A percentile compares a stretch with the other conserved stretches of the same genome.
Evolutionary conservation across 1,140 invertebrate genomes (phyloP).

Genomic region (Pseudomyrmex gracilis): DNA sequence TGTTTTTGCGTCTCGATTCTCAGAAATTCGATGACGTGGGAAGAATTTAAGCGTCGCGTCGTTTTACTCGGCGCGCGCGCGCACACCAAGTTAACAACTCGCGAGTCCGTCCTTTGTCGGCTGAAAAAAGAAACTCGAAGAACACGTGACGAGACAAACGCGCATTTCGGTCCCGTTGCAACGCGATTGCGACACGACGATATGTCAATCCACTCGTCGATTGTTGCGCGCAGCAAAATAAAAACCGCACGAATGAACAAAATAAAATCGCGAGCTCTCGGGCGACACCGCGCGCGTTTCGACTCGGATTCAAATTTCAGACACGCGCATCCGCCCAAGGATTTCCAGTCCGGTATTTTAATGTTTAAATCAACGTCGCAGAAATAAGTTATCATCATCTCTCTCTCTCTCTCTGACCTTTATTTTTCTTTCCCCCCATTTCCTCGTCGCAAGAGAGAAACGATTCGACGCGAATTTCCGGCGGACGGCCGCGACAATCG

Average conservation of each 20-base stretch:
- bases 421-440: too few relatives aligned
- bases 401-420: neutral
- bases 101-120: conserved; percentile 43
- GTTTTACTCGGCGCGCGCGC: conserved; percentile 1
- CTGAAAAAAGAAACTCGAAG: conserved; percentile 30
- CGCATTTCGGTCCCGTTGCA: conserved; percentile 3
- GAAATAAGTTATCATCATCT: conserved; percentile 13
- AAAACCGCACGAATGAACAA: too few relatives aligned
- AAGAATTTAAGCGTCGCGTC: conserved; percentile 34
- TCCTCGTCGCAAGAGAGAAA: neutral
- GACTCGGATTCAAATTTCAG: conserved; percentile 2
- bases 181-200: neutral
- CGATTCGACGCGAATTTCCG: conserved; percentile 31
- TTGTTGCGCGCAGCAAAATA: too few relatives aligned
- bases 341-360: conserved; percentile 18
- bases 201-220: neutral
- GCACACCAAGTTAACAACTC: conserved; percentile 35
- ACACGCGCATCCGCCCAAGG: conserved; percentile 23
- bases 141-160: neutral
- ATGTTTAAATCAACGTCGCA: conserved; percentile 5
- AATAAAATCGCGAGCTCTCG: too few relatives aligned
- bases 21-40: conserved; percentile 37
- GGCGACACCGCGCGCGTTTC: too few relatives aligned
- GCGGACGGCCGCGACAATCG: conserved; percentile 31
- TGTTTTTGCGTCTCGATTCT: neutral